Percentiles rank a stretch among this genome's conserved stretches.
phyloP scores from a whole-genome alignment of 2,888 invertebrate genomes.

The Hirtodrosophila confusa region DNA sequence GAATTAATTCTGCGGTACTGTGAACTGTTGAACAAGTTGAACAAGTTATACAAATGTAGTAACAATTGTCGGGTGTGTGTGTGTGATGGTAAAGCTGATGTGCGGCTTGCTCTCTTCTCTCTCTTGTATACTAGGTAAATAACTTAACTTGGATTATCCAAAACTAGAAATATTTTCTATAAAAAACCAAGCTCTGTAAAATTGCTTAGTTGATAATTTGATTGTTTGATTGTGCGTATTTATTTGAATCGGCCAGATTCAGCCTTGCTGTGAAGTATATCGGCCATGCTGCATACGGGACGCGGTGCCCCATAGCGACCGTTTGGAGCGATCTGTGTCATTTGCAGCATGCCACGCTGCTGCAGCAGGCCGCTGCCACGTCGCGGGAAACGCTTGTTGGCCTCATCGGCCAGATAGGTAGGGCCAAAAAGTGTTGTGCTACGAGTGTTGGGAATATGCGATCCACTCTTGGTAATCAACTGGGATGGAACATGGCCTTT shows the following conservation, averaged over 20 bases:
- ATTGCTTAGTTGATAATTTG: constrained; percentile 47
- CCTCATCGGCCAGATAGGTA: constrained; percentile 81
- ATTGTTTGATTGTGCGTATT: constrained; percentile 41
- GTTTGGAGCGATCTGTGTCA: constrained; percentile 84
- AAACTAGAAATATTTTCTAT: constrained; percentile 68
- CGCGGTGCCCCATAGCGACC: constrained; percentile 88
- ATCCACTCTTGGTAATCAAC: constrained; percentile 63
- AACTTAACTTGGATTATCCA: constrained; percentile 31
- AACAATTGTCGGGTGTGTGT: constrained; percentile 63
- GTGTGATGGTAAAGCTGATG: constrained; percentile 34
- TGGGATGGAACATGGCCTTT: constrained; percentile 55
- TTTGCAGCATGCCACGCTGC: constrained; percentile 58
- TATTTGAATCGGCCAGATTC: constrained; percentile 72
- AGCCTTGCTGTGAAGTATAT: constrained; percentile 84
- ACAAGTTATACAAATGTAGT: constrained; percentile 53
- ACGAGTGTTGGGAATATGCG: constrained; percentile 83
- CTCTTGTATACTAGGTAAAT: constrained; percentile 31
- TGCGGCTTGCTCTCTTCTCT: constrained; percentile 46
- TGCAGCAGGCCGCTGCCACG: constrained; percentile 45
- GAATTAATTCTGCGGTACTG: constrained; percentile 33
- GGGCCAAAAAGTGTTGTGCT: constrained; percentile 84
- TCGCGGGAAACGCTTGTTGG: constrained; percentile 63
- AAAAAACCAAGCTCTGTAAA: constrained; percentile 68
- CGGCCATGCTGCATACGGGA: constrained; percentile 88
- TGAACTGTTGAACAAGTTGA: constrained; percentile 38